Percentiles rank a stretch among this genome's conserved stretches.
Evolutionary conservation across 2,888 invertebrate genomes (phyloP).

Genomic region (Coleophora flavipennella): DNA sequence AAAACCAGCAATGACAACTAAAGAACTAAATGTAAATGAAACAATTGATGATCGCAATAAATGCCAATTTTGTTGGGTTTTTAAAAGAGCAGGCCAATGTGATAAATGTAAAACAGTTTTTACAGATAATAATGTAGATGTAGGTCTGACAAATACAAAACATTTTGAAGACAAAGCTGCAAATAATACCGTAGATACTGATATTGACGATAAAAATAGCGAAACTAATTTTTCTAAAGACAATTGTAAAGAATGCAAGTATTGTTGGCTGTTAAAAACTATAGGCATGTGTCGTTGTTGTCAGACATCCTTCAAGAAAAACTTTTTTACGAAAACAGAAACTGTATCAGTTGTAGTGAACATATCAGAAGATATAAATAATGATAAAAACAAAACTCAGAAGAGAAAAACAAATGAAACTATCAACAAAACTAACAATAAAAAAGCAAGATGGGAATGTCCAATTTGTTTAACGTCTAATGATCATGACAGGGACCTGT

Average conservation of each 20-base stretch:
- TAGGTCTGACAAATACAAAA: too few species aligned
- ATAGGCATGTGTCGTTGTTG: slow-evolving; percentile 1
- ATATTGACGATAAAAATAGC: not conserved
- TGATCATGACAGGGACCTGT: slow-evolving; percentile 19
- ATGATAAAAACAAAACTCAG: not conserved
- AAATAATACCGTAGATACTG: not conserved
- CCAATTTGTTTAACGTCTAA: slow-evolving; percentile 33
- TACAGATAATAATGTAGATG: slow-evolving; percentile 1
- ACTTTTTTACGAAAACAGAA: not conserved
- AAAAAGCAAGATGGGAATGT: slow-evolving; percentile 33
- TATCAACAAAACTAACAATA: slow-evolving; percentile 1
- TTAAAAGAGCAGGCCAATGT: slow-evolving; percentile 26
- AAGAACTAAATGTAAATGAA: not conserved
- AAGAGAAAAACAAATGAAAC: slow-evolving; percentile 11
- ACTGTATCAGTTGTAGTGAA: not conserved
- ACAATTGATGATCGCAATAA: not conserved
- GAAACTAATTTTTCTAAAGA: not conserved
- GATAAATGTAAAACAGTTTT: slow-evolving; percentile 26
- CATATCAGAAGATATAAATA: not conserved
- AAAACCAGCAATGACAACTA: not conserved
- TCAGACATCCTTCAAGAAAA: not conserved
- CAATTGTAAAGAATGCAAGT: not conserved
- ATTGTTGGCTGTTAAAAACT: not conserved
- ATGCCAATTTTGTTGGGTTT: slow-evolving; percentile 39
- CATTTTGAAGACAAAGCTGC: not conserved